Base-by-base conservation (phyloP, 2,797 vertebrate species). In the Sciurus carolinensis region DNA sequence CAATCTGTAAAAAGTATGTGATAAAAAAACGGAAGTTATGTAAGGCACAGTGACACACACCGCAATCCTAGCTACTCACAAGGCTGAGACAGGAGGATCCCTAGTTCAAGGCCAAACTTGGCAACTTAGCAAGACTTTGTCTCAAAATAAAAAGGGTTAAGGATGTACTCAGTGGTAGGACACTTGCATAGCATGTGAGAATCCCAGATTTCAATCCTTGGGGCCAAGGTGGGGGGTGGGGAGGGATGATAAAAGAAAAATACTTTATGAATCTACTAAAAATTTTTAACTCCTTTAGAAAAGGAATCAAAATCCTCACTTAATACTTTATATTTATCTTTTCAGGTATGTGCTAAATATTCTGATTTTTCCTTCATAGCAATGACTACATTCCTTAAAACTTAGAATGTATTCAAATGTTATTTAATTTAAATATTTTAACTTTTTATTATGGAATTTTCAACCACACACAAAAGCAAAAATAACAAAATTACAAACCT, bases 221-320 rank as follows among this genome's bases (percentile, higher is more conserved):
- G 3, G 8, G 59, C 24, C 59, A 26, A 62, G 3, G 59, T 24
- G 24, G 24, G 24, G 9, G 8, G 24, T 13, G 13, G 93, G 18
- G 39, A 39, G 39, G 22, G 59, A 33, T 33, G 73, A 84, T 62
- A 7, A 69, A 93, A 94, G 33, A 57, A 82, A 84, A 47, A 81
- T 15, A 8, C n/a, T 86, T 86, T 10, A 17, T 44, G 22, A 95
- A 77, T 66, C 28, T 94, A 59, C 30, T 64, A 95, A 81, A 92
- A 83, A 84, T 54, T 7, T 76, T 57, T 80, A 83, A 82, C 36
- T 71, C 50, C 75, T 95, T 87, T 71, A 82, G 50, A 64, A 94
- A 4, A 88, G 5, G 4, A 87, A 89, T 47, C 66, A 95, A 91
- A 92, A 71, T 66, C 72, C n/a, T 91, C 73, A 62, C n/a, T 50